phyloP scores from a whole-genome alignment of 2,888 invertebrate species.

The Caenorhabditis plicata region DNA sequence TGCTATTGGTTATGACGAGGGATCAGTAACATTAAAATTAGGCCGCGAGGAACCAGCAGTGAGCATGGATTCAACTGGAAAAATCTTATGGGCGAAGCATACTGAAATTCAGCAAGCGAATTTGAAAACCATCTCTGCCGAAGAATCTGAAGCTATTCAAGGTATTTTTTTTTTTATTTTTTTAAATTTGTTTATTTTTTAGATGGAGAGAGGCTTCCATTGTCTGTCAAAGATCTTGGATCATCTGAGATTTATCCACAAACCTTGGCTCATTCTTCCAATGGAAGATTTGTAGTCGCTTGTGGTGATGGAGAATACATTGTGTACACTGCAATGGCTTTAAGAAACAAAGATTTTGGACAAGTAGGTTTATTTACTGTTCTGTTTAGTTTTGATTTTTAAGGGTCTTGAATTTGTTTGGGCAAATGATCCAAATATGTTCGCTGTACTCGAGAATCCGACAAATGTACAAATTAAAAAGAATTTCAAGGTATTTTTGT shows the following conservation, averaged over 20 bases:
- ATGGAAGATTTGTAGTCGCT: constrained; percentile 84
- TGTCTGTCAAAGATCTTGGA: constrained; percentile 97
- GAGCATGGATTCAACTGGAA: constrained; percentile 96
- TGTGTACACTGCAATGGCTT: constrained; percentile 98
- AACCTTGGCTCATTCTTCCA: constrained; percentile 95
- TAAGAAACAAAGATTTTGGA: constrained; percentile 97
- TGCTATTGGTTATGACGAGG: constrained; percentile 93
- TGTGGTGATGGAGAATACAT: constrained; percentile 99
- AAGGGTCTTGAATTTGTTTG: constrained; percentile 97
- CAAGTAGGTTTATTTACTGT: too few relatives aligned
- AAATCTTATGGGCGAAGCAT: constrained; percentile 98
- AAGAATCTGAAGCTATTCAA: constrained; percentile 52
- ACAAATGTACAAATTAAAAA: constrained; percentile 90
- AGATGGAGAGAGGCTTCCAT: constrained; percentile 88
- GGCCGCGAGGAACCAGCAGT: constrained; percentile 96
- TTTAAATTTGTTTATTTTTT: constrained; percentile 4
- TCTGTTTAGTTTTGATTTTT: too few relatives aligned
- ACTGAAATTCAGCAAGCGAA: constrained; percentile 85
- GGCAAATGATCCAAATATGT: constrained; percentile 91
- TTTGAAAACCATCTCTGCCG: constrained; percentile 61
- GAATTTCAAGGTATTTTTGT: constrained; percentile 95
- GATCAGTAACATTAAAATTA: constrained; percentile 88
- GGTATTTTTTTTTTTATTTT: constrained; percentile 26
- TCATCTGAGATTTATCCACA: constrained; percentile 99
- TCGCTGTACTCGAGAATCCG: constrained; percentile 79